A percentile compares a stretch with the other conserved stretches of the same genome.
These are phyloP conservation scores for Borostomias antarcticus DNA, from an alignment of 2,797 vertebrate genomes.

Conservation along the genomic window DNA sequence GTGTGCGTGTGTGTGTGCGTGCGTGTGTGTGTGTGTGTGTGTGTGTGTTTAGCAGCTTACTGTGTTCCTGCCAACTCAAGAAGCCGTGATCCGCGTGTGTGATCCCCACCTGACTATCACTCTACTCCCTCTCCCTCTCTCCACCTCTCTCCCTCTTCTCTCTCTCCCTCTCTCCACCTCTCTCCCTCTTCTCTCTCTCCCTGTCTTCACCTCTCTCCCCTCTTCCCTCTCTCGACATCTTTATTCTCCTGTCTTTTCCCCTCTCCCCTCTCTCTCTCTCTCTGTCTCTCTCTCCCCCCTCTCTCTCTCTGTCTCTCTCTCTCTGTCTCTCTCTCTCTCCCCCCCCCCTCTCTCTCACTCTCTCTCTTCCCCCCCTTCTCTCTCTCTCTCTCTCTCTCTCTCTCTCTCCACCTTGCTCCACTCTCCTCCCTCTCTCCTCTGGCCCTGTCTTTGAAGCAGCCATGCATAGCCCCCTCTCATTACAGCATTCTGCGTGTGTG, in stretches of 20 bases:
- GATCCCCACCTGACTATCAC: slow-evolving; percentile 14
- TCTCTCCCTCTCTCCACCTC: neutral
- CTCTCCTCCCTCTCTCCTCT: neutral
- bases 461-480: neutral
- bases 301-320: neutral
- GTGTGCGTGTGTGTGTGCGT: neutral
- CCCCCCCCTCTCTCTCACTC: neutral
- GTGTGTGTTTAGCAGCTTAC: slow-evolving; percentile 1
- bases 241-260: too few relatives aligned
- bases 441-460: neutral
- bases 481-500: neutral
- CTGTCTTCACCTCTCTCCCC: neutral
- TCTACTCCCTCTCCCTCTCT: neutral
- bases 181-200: neutral
- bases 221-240: too few relatives aligned
- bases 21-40: neutral
- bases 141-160: too few relatives aligned
- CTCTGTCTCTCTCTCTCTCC: neutral
- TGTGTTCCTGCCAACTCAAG: slow-evolving; percentile 1
- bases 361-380: neutral
- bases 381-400: neutral
- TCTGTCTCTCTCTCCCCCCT: neutral
- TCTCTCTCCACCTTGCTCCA: neutral
- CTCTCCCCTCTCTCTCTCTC: neutral
- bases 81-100: slow-evolving; percentile 2